phyloP scores from a whole-genome alignment of 1,140 invertebrate species.

The Whitmania pigra region DNA sequence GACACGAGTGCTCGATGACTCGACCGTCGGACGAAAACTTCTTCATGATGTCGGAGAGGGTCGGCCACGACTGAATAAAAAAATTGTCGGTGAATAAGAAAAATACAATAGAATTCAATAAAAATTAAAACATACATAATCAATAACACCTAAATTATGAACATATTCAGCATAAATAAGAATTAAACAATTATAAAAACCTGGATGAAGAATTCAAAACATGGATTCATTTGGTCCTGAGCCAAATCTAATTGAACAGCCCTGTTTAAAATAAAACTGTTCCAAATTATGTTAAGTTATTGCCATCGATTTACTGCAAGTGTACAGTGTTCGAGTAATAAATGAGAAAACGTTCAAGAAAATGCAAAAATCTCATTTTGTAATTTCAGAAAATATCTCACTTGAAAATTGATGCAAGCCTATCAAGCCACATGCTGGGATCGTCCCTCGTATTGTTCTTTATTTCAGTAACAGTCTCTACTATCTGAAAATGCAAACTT shows the following conservation, averaged over 20 bases:
- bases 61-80: constrained; percentile 1
- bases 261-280: too few species aligned
- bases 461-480: constrained; percentile 16
- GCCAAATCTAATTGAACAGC: not conserved
- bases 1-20: constrained; percentile 10
- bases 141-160: not conserved
- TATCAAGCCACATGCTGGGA: constrained; percentile 79
- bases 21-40: not conserved
- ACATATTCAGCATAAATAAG: not conserved
- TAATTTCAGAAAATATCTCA: constrained; percentile 27
- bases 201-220: constrained; percentile 63
- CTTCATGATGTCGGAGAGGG: not conserved
- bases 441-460: constrained; percentile 51
- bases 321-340: too few species aligned
- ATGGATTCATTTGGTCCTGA: constrained; percentile 60
- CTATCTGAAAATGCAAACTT: not conserved
- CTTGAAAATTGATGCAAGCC: constrained; percentile 71
- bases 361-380: constrained; percentile 30
- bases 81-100: not conserved
- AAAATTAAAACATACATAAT: too few species aligned
- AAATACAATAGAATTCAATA: too few species aligned
- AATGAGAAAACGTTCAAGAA: constrained; percentile 49
- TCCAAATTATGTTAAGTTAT: too few species aligned
- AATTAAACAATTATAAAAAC: constrained; percentile 36
- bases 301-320: too few species aligned